Evolutionary conservation across 2,113 vertebrate genomes (phyloP).

Genomic region (Chunga burmeisteri): DNA sequence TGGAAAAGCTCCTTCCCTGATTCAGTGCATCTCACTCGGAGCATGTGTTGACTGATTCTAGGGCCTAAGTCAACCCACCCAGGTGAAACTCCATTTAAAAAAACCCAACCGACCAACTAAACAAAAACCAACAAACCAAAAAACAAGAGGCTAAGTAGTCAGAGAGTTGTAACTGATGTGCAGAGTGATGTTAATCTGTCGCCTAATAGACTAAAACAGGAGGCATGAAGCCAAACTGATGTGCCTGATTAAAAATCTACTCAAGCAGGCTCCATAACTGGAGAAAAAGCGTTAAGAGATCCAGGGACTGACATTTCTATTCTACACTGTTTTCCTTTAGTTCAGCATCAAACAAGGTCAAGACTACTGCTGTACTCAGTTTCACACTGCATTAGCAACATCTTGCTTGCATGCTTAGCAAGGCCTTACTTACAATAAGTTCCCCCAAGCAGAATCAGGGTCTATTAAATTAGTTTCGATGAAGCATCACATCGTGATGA

Average conservation of each 20-base stretch:
- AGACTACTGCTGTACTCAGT: neutral
- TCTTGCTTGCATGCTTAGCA: neutral
- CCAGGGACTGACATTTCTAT: neutral
- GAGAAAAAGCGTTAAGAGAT: neutral
- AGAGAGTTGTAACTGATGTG: neutral
- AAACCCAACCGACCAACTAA: too few species aligned
- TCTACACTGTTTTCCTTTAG: neutral
- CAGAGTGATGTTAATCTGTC: neutral
- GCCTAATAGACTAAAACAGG: neutral
- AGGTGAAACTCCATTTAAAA: neutral
- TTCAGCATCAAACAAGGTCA: neutral
- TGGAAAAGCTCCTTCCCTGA: neutral
- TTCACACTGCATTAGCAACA: neutral
- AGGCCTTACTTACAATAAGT: neutral
- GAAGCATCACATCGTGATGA: neutral
- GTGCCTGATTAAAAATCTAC: neutral
- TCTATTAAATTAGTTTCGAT: neutral
- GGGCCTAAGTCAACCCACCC: neutral
- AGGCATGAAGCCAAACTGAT: neutral
- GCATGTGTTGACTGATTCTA: neutral
- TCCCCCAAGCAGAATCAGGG: neutral
- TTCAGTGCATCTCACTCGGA: neutral
- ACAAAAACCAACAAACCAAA: too few species aligned
- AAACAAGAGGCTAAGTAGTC: neutral
- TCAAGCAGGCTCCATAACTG: neutral